Evolutionary conservation across 2,113 vertebrate genomes (phyloP).

Genomic region (Amblyornis subalaris): DNA sequence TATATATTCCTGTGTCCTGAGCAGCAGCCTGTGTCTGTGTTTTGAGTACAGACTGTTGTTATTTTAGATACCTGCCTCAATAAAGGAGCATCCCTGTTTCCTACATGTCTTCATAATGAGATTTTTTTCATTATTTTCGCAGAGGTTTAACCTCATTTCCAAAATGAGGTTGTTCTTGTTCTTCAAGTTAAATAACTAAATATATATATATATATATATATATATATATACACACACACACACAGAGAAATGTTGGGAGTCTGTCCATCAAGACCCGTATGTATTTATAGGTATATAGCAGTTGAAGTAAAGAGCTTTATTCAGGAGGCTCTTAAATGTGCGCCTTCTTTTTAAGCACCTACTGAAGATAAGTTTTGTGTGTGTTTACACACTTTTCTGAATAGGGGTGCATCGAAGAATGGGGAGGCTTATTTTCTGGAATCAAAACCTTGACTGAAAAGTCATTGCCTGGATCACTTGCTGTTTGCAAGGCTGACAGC

Average conservation of each 20-base stretch:
- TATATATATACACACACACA: neutral
- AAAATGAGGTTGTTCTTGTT: neutral
- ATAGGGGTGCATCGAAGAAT: neutral
- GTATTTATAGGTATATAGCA: neutral
- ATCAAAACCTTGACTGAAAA: neutral
- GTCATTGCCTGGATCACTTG: neutral
- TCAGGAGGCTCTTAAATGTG: neutral
- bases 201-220: neutral
- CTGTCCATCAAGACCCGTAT: neutral
- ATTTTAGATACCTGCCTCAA: neutral
- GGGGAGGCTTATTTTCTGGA: neutral
- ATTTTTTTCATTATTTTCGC: neutral
- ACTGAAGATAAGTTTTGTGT: neutral
- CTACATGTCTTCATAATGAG: neutral
- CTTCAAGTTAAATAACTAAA: neutral
- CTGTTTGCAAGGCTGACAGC: neutral
- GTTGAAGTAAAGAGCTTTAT: neutral
- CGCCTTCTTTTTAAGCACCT: neutral
- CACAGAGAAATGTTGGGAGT: neutral
- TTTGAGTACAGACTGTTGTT: neutral
- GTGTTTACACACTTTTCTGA: neutral
- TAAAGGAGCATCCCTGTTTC: neutral
- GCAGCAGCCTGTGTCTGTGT: neutral
- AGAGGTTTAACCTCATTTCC: constrained; percentile 8
- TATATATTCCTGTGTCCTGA: neutral